Conservation (phyloP, 1,140 invertebrate species). For the Scaptodrosophila lebanonensis region DNA sequence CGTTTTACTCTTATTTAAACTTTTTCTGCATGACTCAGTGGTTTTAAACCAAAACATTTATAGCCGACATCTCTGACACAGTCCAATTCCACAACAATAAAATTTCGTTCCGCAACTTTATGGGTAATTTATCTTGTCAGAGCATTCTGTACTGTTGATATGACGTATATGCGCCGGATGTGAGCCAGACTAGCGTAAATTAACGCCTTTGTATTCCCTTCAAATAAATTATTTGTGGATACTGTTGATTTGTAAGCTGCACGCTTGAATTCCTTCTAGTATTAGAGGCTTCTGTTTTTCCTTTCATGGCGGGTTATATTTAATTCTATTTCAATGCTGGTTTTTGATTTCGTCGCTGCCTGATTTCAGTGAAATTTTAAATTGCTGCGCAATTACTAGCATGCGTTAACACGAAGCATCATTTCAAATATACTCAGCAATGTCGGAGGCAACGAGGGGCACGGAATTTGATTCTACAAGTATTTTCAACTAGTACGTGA, state of each 20-base stretch:
- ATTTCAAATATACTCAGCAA: not conserved
- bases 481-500: conserved; percentile 60
- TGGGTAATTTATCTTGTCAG: conserved; percentile 27
- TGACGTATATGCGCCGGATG: conserved; percentile 24
- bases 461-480: conserved; percentile 56
- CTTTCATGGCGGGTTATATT: not conserved
- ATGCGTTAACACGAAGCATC: conserved; percentile 14
- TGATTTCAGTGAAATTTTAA: conserved; percentile 32
- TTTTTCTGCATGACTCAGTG: too few species aligned
- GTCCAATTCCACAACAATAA: too few species aligned
- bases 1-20: too few species aligned
- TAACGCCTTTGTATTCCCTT: too few species aligned
- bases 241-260: too few species aligned
- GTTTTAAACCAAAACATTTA: too few species aligned
- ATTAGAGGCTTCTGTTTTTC: too few species aligned
- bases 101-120: not conserved
- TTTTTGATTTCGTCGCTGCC: conserved; percentile 42
- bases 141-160: conserved; percentile 27
- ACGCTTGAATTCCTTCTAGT: too few species aligned
- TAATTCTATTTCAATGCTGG: not conserved
- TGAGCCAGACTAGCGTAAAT: not conserved
- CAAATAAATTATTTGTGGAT: too few species aligned
- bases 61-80: too few species aligned
- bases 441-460: conserved; percentile 17
- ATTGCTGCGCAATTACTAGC: conserved; percentile 47